Base-by-base conservation (phyloP, 2,888 invertebrate genomes). In the Dryobotodes eremita region DNA sequence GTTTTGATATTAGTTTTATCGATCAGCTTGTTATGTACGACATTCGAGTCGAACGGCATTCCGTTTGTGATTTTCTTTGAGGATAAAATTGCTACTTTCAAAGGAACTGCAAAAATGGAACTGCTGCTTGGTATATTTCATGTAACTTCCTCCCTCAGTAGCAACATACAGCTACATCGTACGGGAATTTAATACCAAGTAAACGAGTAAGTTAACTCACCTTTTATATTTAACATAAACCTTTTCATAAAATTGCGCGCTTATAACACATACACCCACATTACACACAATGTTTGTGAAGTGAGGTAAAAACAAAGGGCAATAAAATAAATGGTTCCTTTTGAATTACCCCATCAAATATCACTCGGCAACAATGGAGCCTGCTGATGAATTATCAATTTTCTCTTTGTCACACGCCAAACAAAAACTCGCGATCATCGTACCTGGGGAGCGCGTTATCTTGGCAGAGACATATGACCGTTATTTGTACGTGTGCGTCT, bases 391-490 rank as follows among this genome's bases (percentile, higher is more conserved):
- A 95, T 95, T 95, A 95, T 95, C 95, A 95, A 95, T 95, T 95
- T 95, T 94, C 95, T 93, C 94, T 95, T 95, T 95, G 94, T 95
- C 94, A 94, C 94, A 92, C 90, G 91, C 93, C 94, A 95, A 95
- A 95, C 95, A 95, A 95, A 95, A 95, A 95, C 94, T 94, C 92
- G 90, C 91, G 91, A 94, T 94, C 92, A 92, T 93, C 91, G 91
- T 94, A 95, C 95, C 95, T 95, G 94, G 93, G 93, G 93, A 94
- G 91, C 92, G 92, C 92, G 95, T 94, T 95, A 96, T 96, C 95
- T 95, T 95, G 95, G 95, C 96, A 96, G 94, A 95, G 96, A 96
- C 91, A 92, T 95, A 96, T 95, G 94, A 93, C 94, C 93, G 92
- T 93, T 94, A 95, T 95, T 95, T 94, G 95, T 95, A 92, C 90